Evolutionary conservation across 1,140 invertebrate species (phyloP), one percentile per base, ranked within the genome.

Genomic region (Zaprionus inermis): DNA sequence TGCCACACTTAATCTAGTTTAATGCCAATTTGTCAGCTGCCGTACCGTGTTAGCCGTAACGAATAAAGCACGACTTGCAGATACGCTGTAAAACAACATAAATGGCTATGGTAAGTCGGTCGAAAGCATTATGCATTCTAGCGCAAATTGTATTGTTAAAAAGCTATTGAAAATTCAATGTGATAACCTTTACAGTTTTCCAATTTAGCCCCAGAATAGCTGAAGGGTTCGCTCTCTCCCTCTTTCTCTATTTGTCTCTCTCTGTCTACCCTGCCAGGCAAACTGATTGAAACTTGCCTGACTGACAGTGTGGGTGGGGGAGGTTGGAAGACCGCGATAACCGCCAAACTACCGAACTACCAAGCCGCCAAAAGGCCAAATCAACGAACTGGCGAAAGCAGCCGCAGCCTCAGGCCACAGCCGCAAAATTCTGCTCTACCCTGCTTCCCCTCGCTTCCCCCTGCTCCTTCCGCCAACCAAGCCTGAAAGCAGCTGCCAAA

Each of bases 401-500:
- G 18, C 18, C 44, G 18, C 11, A 49, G 11, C 44, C 18, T 3
- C 44, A 49, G 44, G 44, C 10, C 10, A 14, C 12, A n/a, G 9
- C 14, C 36, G 12, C 14, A 28, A 28, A 5, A 28, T 12, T 3
- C 36, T 5, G 36, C 44, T 11, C 44, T 3, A 5, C 5, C 10
- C 20, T 10, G n/a, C n/a, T 18, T 22, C 9, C 44, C 3, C 44
- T 18, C 0, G 3, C 36, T 5, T n/a, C 38, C 6, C 4, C 10
- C 4, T 11, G 11, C 1, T 7, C 18, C 44, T 22, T 5, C 9
- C 4, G 36, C 14, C 11, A 14, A n/a, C n/a, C n/a, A n/a, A n/a
- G 14, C 1, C 18, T 49, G 18, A 5, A 22, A 49, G 44, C 44
- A 49, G 72, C 65, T 76, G 79, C 78, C 78, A 64, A 73, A 70